Conservation (phyloP, 1,140 invertebrate genomes). For the Drosophila prosaltans region DNA sequence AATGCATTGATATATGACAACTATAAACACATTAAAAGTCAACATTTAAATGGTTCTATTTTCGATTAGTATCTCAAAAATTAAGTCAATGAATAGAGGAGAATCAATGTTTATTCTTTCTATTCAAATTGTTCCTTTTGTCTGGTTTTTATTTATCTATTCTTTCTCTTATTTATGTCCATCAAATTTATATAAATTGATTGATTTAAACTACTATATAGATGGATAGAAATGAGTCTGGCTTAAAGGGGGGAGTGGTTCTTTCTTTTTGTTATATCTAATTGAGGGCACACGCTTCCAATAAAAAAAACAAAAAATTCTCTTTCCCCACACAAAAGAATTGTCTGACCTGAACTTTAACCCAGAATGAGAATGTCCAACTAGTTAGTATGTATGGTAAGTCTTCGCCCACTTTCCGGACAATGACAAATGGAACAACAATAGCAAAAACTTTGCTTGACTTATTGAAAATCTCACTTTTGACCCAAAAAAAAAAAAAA, state of each 20-base stretch:
- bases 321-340: background rate
- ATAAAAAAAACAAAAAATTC: too few species aligned
- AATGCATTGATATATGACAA: too few species aligned
- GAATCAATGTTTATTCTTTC: too few species aligned
- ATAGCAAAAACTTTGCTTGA: conserved; percentile 13
- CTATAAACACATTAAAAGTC: too few species aligned
- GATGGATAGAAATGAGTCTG: background rate
- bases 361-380: conserved; percentile 10
- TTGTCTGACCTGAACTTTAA: conserved; percentile 34
- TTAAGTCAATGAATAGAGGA: too few species aligned
- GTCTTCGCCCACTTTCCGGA: conserved; percentile 31
- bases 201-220: too few species aligned
- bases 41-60: too few species aligned
- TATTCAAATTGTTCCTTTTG: too few species aligned
- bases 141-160: too few species aligned
- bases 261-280: background rate
- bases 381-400: conserved; percentile 8
- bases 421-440: conserved; percentile 58
- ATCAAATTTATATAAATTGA: too few species aligned
- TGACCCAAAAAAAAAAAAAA: conserved; percentile 54
- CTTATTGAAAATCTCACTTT: conserved; percentile 70
- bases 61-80: too few species aligned
- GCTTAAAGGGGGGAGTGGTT: background rate
- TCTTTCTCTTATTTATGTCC: too few species aligned
- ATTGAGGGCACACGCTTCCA: background rate